These are phyloP conservation scores for Gymnoscopelus microlampas DNA, from an alignment of 2,797 vertebrate genomes.

Conservation along the genomic window DNA sequence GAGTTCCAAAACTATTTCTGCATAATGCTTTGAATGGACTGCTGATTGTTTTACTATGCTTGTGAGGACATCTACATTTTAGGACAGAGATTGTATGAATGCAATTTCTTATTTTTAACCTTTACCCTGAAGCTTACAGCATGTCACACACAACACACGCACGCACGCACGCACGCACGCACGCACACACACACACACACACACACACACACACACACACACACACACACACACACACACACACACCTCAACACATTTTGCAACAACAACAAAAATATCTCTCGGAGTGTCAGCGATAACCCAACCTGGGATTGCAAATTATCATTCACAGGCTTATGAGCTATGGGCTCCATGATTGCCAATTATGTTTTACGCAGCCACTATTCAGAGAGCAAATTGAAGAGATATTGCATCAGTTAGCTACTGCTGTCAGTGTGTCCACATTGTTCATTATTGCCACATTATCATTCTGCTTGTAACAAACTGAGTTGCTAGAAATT, in stretches of 20 bases:
- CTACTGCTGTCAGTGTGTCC: conserved; percentile 53
- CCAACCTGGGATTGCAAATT: conserved; percentile 69
- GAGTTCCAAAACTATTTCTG: conserved; percentile 42
- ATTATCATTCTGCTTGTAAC: conserved; percentile 55
- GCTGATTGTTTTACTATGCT: no score
- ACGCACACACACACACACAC: no score
- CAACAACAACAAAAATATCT: conserved; percentile 13
- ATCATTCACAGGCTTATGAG: conserved; percentile 49
- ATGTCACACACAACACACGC: no score
- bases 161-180: no score
- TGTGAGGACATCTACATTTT: no score
- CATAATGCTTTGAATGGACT: conserved; percentile 2
- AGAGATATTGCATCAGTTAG: conserved; percentile 48
- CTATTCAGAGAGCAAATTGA: conserved; percentile 44
- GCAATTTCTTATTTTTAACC: no score
- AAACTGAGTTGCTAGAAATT: conserved; percentile 25
- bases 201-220: neutral
- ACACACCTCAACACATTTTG: neutral
- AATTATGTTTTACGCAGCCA: conserved; percentile 68
- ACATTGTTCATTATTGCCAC: conserved; percentile 62
- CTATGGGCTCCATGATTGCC: conserved; percentile 64
- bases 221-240: conserved; percentile 15
- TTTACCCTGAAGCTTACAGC: no score
- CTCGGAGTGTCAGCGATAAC: conserved; percentile 3
- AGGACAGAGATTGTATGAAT: no score